These are phyloP conservation scores for Apostichopus californicus DNA, from an alignment of 35 echinoderm and acorn worm genomes.

Conservation along the genomic window DNA sequence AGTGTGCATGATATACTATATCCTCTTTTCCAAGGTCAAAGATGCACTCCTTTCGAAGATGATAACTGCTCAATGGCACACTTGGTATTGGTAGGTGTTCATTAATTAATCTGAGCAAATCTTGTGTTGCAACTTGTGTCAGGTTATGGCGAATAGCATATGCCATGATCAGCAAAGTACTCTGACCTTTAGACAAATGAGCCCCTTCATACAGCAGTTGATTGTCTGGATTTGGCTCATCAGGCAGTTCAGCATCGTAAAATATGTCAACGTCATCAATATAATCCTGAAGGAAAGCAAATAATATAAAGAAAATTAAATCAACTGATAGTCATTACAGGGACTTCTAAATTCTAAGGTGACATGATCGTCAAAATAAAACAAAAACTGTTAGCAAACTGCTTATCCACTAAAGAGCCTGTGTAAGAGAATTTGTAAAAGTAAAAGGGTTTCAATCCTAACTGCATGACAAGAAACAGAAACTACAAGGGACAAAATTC, in stretches of 20 bases:
- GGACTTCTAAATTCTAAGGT: no score
- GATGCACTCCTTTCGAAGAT: constrained; percentile 5
- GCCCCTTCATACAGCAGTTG: constrained; percentile 7
- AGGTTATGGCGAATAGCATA: constrained; percentile 23
- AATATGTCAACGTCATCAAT: not conserved
- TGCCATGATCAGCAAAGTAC: constrained; percentile 18
- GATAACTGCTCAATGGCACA: not conserved
- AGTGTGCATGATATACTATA: constrained; percentile 26
- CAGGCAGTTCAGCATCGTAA: not conserved
- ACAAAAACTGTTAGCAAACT: no score
- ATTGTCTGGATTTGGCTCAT: not conserved
- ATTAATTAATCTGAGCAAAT: constrained; percentile 18
- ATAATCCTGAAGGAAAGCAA: no score
- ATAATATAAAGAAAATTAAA: no score
- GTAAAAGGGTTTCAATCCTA: no score
- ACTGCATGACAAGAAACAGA: no score
- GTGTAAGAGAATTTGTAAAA: no score
- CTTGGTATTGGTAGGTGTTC: not conserved
- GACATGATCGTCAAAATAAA: no score
- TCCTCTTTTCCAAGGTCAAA: not conserved
- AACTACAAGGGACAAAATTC: no score
- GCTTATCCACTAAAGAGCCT: no score
- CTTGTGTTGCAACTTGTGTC: not conserved
- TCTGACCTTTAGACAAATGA: not conserved
- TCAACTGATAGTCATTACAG: no score